Base-by-base conservation (phyloP, 2,888 invertebrate species). In the Ectemnius lituratus region DNA sequence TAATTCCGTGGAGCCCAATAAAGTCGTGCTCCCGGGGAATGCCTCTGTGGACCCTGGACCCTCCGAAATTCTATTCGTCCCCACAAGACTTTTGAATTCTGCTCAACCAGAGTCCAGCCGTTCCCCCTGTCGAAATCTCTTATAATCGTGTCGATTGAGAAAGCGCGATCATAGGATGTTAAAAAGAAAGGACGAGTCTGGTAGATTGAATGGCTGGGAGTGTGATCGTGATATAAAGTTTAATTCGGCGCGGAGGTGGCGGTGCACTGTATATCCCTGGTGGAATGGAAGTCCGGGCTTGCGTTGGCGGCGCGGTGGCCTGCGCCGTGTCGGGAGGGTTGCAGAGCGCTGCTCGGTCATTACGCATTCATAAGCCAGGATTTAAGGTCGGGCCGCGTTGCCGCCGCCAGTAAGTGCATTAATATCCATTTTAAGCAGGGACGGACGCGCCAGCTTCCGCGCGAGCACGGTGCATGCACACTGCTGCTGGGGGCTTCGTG, bases 341-440 rank as follows among this genome's bases (percentile, higher is more conserved):
- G 79, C 71, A 14, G 16, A 75, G 76, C 68, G 37, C 37, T 37
- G 37, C 77, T 64, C 68, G 81, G 79, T 83, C 85, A 86, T 87
- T 87, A 85, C 79, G 79, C 82, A 86, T 87, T 86, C 83, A 87
- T 86, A 87, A 88, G 85, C 82, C 82, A 78, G 84, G 84, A 87
- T 88, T 87, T 88, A 87, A 88, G 84, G 86, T 81, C 79, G 76
- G 81, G 76, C 83, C 83, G 78, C 75, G 80, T 79, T 76, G 80
- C 78, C 79, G 67, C 77, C 74, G 71, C 37, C 37, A 37, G 76
- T 73, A 80, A 83, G 80, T 80, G 82, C 83, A 87, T 88, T 87
- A 86, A 87, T 87, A 87, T 86, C 84, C 80, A 85, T 86, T 86
- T 86, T 81, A 84, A 87, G 75, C 79, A 79, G 76, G 80, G 77